These are phyloP conservation scores for Paragorgia papillata DNA, from an alignment of 92 coral and sea anemone species.

Conservation along the genomic window DNA sequence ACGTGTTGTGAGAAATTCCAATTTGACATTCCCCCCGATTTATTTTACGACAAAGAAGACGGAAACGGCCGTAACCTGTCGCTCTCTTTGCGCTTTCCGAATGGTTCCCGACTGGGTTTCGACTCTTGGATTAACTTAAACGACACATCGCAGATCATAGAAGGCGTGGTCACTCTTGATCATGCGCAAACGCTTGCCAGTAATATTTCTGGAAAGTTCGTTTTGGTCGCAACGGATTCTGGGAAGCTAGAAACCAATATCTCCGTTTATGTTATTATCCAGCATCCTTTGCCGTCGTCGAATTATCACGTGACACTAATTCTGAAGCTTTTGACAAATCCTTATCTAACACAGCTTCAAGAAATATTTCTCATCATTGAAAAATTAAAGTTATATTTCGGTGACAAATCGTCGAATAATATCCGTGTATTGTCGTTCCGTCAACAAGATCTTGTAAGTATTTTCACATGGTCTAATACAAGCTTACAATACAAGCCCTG, in stretches of 20 bases:
- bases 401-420: constrained; percentile 6
- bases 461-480: constrained; percentile 35
- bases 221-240: constrained; percentile 40
- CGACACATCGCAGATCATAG: constrained; percentile 34
- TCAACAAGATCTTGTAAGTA: constrained; percentile 14
- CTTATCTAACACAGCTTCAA: not conserved
- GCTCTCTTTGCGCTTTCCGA: constrained; percentile 32
- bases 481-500: constrained; percentile 31
- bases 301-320: constrained; percentile 18
- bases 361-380: constrained; percentile 25
- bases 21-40: constrained; percentile 32
- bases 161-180: constrained; percentile 26
- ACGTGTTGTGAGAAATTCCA: constrained; percentile 44
- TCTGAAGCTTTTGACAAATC: not conserved
- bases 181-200: constrained; percentile 9
- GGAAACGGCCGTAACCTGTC: constrained; percentile 45
- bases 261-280: not conserved
- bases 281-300: constrained; percentile 35
- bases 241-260: constrained; percentile 22
- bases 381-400: constrained; percentile 40
- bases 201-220: not conserved
- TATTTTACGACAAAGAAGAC: constrained; percentile 52
- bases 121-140: constrained; percentile 51
- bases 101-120: constrained; percentile 16
- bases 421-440: constrained; percentile 40